Base-by-base conservation (phyloP, 2,888 invertebrate genomes). In the Apamea epomidion region DNA sequence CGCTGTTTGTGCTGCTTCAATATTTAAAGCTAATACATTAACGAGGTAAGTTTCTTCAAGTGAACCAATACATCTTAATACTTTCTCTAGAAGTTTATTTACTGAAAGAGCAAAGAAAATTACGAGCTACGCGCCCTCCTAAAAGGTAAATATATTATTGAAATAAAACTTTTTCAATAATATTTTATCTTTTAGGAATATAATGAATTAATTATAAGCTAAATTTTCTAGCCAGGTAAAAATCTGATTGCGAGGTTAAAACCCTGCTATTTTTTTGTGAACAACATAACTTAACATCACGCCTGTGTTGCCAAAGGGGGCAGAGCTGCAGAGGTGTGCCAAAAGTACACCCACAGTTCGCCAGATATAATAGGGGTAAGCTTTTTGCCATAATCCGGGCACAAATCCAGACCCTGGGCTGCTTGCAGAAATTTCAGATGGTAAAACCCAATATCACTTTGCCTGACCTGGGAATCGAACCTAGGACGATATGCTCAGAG, bases 21-120 rank as follows among this genome's bases (percentile, higher is more conserved):
- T 86, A 86, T 83, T 86, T 54, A 85, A 83, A 85, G 14, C 76
- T 75, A 86, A 86, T 80, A 80, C 75, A 80, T 85, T 83, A 80
- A 78, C 65, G 65, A 77, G 58, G 45, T 65, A 54, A 37, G 32
- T 54, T 77, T 67, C 65, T 85, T 80, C 25, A 81, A 76, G 64
- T 37, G 67, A 68, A 37, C 51, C 60, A 78, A 75, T 71, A 68
- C 79, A n/a, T 79, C 67, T 82, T 64, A 85, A 85, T 42, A 29
- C 18, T 75, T 29, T 82, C 68, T 76, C 37, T 37, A 54, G 16
- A 68, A 79, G 18, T 73, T 71, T 76, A 82, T 82, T 74, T 76
- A 82, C 62, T 64, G 48, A 74, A 12, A 16, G 70, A 62, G 64
- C 68, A 42, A 58, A 68, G 32, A 67, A 54, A 73, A 67, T 82